Evolutionary conservation across 2,113 vertebrate genomes (phyloP).

Genomic region (Pleuronectes platessa): DNA sequence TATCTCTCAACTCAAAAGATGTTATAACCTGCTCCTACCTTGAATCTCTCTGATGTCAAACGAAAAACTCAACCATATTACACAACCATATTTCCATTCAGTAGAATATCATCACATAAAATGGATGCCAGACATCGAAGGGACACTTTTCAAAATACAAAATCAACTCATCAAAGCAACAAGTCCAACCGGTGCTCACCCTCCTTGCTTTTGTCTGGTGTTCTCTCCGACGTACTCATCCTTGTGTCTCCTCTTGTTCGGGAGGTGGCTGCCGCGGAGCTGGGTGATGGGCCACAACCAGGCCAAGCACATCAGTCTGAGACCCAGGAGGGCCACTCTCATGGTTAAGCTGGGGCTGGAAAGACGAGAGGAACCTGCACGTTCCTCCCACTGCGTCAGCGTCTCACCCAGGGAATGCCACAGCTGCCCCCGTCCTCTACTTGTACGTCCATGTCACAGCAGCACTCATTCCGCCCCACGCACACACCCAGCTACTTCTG

Average conservation of each 20-base stretch:
- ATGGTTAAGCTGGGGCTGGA: constrained; percentile 66
- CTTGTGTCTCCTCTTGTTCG: constrained; percentile 77
- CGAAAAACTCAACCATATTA: constrained; percentile 21
- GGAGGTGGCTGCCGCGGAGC: constrained; percentile 73
- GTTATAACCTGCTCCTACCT: constrained; percentile 21
- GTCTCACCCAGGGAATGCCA: constrained; percentile 54
- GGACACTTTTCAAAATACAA: not conserved
- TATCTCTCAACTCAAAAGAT: constrained; percentile 19
- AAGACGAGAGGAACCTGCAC: constrained; percentile 57
- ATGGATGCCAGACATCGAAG: not conserved
- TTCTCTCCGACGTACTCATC: constrained; percentile 72
- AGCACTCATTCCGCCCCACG: constrained; percentile 53
- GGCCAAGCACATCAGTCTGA: constrained; percentile 79
- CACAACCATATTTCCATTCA: not conserved
- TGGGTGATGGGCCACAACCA: constrained; percentile 77
- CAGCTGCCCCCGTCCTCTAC: constrained; percentile 54
- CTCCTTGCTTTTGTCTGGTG: constrained; percentile 71
- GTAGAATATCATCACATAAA: not conserved
- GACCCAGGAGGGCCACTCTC: constrained; percentile 72
- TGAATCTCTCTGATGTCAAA: constrained; percentile 15
- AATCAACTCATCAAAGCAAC: not conserved
- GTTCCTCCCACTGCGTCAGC: constrained; percentile 62
- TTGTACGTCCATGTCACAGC: constrained; percentile 59
- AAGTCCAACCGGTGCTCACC: constrained; percentile 68
- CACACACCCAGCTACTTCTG: constrained; percentile 16